Percentiles rank a stretch among this genome's conserved stretches.
These are phyloP conservation scores for Ennomos erosarius DNA, from an alignment of 2,888 invertebrate genomes.

Conservation along the genomic window DNA sequence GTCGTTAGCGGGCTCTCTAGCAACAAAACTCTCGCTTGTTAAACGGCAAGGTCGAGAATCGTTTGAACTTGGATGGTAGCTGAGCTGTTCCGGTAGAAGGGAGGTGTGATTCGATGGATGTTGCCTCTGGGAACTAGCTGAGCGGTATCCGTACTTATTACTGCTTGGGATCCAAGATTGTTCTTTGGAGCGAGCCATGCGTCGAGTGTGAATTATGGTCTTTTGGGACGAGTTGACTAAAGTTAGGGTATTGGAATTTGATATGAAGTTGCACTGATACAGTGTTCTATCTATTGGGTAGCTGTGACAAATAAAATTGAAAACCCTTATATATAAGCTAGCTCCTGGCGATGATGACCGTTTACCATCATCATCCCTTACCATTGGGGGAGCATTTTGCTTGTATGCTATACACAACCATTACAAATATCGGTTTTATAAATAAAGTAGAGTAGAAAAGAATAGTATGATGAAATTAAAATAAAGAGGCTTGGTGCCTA, in stretches of 20 bases:
- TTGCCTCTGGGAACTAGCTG: constrained; percentile 32
- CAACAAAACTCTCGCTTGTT: not conserved
- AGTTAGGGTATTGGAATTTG: not conserved
- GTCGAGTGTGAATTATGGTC: constrained; percentile 3
- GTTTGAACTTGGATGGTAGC: constrained; percentile 13
- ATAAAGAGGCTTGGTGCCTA: too few species aligned
- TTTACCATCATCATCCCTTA: too few species aligned
- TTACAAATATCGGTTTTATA: too few species aligned
- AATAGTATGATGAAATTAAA: too few species aligned
- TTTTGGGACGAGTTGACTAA: not conserved
- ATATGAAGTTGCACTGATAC: too few species aligned
- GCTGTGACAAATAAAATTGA: too few species aligned
- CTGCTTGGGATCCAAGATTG: constrained; percentile 1
- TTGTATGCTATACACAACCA: too few species aligned
- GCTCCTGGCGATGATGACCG: too few species aligned
- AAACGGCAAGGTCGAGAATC: constrained; percentile 23
- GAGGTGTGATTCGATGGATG: constrained; percentile 23
- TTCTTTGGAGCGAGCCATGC: not conserved
- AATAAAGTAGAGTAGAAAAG: too few species aligned
- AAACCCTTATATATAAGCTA: too few species aligned
- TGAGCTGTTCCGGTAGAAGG: constrained; percentile 7
- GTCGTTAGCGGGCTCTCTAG: constrained; percentile 1
- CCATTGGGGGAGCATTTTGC: too few species aligned
- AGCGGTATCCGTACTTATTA: constrained; percentile 10
- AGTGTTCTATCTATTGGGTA: too few species aligned